phyloP scores from a whole-genome alignment of 1,140 invertebrate genomes.

The Penaeus japonicus region DNA sequence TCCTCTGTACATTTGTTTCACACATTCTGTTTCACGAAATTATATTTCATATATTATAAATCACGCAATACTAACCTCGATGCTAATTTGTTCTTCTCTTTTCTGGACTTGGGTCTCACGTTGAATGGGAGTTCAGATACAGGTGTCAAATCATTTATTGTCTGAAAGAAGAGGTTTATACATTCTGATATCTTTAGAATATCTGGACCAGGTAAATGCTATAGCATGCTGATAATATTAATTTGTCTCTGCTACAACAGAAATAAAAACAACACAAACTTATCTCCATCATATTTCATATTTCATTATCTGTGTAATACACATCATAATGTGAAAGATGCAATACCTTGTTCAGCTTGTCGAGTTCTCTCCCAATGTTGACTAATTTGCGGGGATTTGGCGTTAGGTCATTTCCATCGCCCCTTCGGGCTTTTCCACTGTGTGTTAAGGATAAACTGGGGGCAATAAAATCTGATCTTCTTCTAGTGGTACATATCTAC shows the following conservation, averaged over 20 bases:
- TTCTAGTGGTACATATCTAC: not conserved
- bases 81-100: slow-evolving; percentile 97
- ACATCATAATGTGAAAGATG: not conserved
- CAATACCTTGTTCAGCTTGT: slow-evolving; percentile 84
- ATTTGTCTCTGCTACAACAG: too few species aligned
- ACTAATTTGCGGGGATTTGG: slow-evolving; percentile 92
- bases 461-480: slow-evolving; percentile 13
- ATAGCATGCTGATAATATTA: too few species aligned
- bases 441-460: slow-evolving; percentile 60
- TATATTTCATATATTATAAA: not conserved
- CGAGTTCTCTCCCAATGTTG: slow-evolving; percentile 89
- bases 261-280: too few species aligned
- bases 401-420: slow-evolving; percentile 96
- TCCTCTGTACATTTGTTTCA: not conserved
- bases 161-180: slow-evolving; percentile 31
- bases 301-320: too few species aligned
- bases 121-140: slow-evolving; percentile 91
- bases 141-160: slow-evolving; percentile 94
- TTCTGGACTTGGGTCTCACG: slow-evolving; percentile 87
- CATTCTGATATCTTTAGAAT: too few species aligned
- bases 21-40: not conserved
- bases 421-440: slow-evolving; percentile 93
- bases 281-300: too few species aligned
- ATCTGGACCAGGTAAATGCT: too few species aligned
- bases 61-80: slow-evolving; percentile 71